Conservation (phyloP, 2,113 vertebrate species). For the Bombycilla garrulus region DNA sequence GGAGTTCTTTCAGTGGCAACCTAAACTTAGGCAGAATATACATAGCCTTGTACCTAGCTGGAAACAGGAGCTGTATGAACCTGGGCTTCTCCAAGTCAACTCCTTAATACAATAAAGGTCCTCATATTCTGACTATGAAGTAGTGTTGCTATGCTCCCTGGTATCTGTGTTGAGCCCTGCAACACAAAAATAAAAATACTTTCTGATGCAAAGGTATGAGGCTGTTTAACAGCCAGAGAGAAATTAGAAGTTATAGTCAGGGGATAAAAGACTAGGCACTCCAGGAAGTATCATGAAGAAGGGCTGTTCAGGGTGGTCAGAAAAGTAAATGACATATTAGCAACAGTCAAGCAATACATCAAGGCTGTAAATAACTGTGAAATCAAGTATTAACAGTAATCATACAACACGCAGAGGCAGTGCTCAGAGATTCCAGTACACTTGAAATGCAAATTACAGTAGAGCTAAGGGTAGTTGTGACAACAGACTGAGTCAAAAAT, state of each 20-base stretch:
- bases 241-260: neutral
- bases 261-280: neutral
- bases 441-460: slow-evolving; percentile 32
- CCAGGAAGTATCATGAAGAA: neutral
- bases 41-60: accelerated
- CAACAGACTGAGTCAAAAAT: slow-evolving; percentile 6
- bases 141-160: neutral
- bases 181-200: neutral
- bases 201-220: neutral
- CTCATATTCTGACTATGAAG: neutral
- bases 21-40: neutral
- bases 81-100: neutral
- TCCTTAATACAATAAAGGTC: neutral
- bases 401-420: neutral
- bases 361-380: slow-evolving; percentile 44
- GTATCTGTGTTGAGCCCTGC: neutral
- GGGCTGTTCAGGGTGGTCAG: slow-evolving; percentile 15
- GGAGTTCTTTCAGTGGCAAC: neutral
- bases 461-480: neutral
- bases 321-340: slow-evolving; percentile 26
- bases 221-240: neutral
- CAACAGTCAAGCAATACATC: slow-evolving; percentile 15
- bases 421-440: neutral
- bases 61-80: neutral
- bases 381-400: slow-evolving; percentile 39